Percentiles rank a stretch among this genome's conserved stretches.
Evolutionary conservation across 2,113 vertebrate genomes (phyloP).

Genomic region (Scopus umbretta): DNA sequence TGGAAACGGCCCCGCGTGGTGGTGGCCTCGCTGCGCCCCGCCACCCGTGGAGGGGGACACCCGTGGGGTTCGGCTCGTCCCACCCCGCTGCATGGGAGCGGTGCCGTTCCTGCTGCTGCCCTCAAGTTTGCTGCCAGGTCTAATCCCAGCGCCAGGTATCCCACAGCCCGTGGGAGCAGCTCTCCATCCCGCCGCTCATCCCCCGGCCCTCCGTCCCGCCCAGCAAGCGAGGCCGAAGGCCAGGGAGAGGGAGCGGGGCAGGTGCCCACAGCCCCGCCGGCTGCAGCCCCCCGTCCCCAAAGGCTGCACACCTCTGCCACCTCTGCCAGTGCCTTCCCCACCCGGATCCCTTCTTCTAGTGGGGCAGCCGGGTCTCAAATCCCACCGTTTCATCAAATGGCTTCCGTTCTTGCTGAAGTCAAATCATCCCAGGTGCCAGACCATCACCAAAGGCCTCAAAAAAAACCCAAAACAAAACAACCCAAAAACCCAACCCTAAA

Average conservation of each 20-base stretch:
- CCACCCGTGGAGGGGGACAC: not conserved
- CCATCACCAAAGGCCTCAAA: not conserved
- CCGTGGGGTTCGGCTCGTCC: not conserved
- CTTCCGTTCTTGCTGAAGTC: not conserved
- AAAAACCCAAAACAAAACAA: too few relatives aligned
- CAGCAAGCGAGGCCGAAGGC: too few relatives aligned
- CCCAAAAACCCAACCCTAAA: rapidly evolving
- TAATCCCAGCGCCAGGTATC: not conserved
- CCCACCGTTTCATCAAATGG: not conserved
- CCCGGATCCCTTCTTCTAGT: not conserved
- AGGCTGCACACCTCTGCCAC: not conserved
- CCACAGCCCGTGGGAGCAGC: not conserved
- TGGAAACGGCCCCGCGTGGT: not conserved
- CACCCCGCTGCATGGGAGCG: not conserved
- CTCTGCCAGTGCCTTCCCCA: not conserved
- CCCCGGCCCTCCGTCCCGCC: too few relatives aligned
- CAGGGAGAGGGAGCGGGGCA: too few relatives aligned
- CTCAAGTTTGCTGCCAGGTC: not conserved
- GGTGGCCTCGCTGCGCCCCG: not conserved
- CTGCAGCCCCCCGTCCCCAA: not conserved
- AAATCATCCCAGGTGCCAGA: not conserved
- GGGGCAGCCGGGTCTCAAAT: not conserved
- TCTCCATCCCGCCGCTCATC: too few relatives aligned
- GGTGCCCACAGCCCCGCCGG: too few relatives aligned
- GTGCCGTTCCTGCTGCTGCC: not conserved